phyloP scores from a whole-genome alignment of 2,797 vertebrate genomes.

The Rhinophrynus dorsalis region DNA sequence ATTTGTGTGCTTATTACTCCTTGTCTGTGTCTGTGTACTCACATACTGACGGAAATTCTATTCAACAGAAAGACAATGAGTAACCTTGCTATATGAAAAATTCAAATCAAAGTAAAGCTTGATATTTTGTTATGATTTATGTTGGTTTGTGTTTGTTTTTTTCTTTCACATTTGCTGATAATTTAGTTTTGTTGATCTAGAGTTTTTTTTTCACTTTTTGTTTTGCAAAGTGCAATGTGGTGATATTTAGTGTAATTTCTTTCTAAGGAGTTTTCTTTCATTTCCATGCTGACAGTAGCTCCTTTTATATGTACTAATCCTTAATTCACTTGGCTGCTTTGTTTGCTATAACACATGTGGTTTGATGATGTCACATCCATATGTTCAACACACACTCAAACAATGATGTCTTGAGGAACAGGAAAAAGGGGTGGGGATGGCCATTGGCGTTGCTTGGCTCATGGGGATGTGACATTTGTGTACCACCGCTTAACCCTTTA shows the following conservation, averaged over 20 bases:
- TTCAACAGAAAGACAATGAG: slow-evolving; percentile 75
- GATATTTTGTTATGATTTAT: slow-evolving; percentile 61
- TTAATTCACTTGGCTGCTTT: slow-evolving; percentile 71
- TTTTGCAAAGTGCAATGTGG: slow-evolving; percentile 73
- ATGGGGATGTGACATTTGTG: slow-evolving; percentile 76
- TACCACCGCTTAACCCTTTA: slow-evolving; percentile 75
- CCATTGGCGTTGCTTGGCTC: slow-evolving; percentile 63
- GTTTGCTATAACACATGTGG: slow-evolving; percentile 71
- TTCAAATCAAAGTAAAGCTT: slow-evolving; percentile 64
- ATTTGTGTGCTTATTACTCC: slow-evolving; percentile 69
- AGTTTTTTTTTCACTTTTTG: slow-evolving; percentile 61
- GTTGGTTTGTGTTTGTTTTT: slow-evolving; percentile 55
- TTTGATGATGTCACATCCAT: slow-evolving; percentile 75
- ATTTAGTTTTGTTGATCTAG: slow-evolving; percentile 59
- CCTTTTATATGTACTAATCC: slow-evolving; percentile 70
- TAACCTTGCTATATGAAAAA: slow-evolving; percentile 62
- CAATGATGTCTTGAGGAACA: slow-evolving; percentile 59
- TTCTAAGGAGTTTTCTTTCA: slow-evolving; percentile 59
- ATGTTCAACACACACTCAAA: slow-evolving; percentile 63
- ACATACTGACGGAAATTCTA: slow-evolving; percentile 41
- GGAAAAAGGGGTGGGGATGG: slow-evolving; percentile 56
- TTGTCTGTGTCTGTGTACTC: slow-evolving; percentile 73
- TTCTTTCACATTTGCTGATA: slow-evolving; percentile 68
- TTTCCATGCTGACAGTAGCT: slow-evolving; percentile 59
- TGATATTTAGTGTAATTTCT: slow-evolving; percentile 66